Evolutionary conservation across 2,888 invertebrate genomes (phyloP), one percentile per base, ranked within the genome.

Genomic region (Leptinotarsa rubiginosa): DNA sequence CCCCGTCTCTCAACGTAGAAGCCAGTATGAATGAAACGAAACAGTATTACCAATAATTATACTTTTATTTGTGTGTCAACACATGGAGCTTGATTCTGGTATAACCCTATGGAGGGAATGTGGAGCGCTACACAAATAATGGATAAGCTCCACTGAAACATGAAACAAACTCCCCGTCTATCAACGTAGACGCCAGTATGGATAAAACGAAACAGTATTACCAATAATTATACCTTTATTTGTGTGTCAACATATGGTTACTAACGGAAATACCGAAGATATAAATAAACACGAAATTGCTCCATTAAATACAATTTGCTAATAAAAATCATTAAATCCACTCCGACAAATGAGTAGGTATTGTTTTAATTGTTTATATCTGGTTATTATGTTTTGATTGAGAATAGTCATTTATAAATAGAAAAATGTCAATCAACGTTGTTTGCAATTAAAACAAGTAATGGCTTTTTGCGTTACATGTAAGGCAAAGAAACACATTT

Each of bases 271-370:
- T 71, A 47, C 56, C 54, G 41, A 22, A 47, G 65, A 47, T 71
- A 66, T 71, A 66, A 71, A 71, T 71, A 65, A 71, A 64, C 25
- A 70, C 71, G 52, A 71, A 71, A 71, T 71, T 71, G 71, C 71
- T 71, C 71, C 47, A 71, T 71, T 71, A 56, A 70, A 54, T 70
- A 49, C 50, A 50, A 62, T 62, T 62, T 62, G 62, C 62, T 62
- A 62, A 62, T 62, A 62, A 62, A 62, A 62, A 62, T 62, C 16
- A 62, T 41, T 62, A 13, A 41, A 31, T 62, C n/a, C 62, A 41
- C 41, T 62, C 5, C 62, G 62, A 62, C 31, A 62, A 62, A 62
- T 62, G n/a, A 62, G 31, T 41, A 62, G 62, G 62, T 62, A 62
- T 62, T 62, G 62, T 62, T 62, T 41, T 62, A 62, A 62, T 62